These are phyloP conservation scores for Tetraneura akinire DNA, from an alignment of 1,140 invertebrate genomes.

Conservation along the genomic window DNA sequence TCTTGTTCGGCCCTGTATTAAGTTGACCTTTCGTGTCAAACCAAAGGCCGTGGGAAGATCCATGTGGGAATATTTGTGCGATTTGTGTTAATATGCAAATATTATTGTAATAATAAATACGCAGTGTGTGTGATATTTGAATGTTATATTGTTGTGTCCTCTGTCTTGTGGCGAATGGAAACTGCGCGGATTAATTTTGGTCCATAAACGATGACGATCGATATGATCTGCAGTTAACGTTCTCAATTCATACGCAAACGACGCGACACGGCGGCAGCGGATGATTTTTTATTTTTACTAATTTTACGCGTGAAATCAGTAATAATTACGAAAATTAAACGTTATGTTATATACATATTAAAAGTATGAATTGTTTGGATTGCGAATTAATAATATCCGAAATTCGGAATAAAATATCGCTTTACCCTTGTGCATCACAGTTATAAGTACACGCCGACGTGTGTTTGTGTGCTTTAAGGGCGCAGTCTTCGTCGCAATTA, in stretches of 20 bases:
- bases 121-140: no score
- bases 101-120: no score
- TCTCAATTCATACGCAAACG: background rate
- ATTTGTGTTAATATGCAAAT: background rate
- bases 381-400: no score
- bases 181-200: no score
- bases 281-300: background rate
- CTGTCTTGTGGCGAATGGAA: background rate
- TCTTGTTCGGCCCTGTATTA: background rate
- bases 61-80: background rate
- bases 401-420: conserved; percentile 40
- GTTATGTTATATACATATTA: no score
- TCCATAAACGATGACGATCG: background rate
- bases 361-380: no score
- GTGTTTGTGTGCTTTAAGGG: conserved; percentile 20
- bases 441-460: background rate
- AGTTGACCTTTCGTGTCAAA: conserved; percentile 26
- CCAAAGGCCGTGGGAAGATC: conserved; percentile 31
- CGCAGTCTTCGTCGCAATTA: conserved; percentile 16
- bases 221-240: background rate
- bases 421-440: background rate
- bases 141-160: background rate
- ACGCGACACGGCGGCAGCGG: background rate
- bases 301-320: no score
- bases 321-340: no score